Evolutionary conservation across 2,113 vertebrate genomes (phyloP), one percentile per base, ranked within the genome.

Genomic region (Xenopus borealis): DNA sequence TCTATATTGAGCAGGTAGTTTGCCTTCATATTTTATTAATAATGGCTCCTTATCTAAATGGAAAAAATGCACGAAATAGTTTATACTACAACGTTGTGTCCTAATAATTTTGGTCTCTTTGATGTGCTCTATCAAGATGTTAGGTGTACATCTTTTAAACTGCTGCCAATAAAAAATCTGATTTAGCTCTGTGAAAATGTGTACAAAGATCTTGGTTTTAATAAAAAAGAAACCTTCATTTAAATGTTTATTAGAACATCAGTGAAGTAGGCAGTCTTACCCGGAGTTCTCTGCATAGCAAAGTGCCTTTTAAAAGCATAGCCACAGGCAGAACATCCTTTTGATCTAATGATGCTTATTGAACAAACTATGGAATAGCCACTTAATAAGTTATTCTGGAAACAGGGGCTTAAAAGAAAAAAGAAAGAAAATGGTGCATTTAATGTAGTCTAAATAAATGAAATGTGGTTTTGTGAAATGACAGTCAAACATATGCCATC

Each of bases 311-410:
- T 55, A 55, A 55, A 55, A 61, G 58, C 20, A 11, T 23, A 61
- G 58, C 58, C 58, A 61, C 19, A 61, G 58, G 58, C 58, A 61
- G 10, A 61, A 61, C 58, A 61, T 61, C 20, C 7, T 20, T 17
- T 61, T 61, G 27, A 61, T 27, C 27, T 61, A 61, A 61, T 27
- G 58, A 61, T 61, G 58, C 19, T 61, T 61, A 61, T 61, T 61
- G 58, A 61, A 12, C 20, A 61, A 61, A 27, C 58, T 27, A 20
- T 61, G 20, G 18, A 12, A 27, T 23, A 23, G 27, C 20, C 20
- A 20, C 19, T 61, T 20, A 27, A 20, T 23, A 58, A 17, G 58
- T 61, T 61, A 23, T 20, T 23, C 58, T 12, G 58, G 20, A 10
- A 55, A n/a, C 53, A 55, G 53, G 13, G 17, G 18, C 1, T 55